Evolutionary conservation across 2,797 vertebrate species (phyloP).

Genomic region (Bradypodion pumilum): DNA sequence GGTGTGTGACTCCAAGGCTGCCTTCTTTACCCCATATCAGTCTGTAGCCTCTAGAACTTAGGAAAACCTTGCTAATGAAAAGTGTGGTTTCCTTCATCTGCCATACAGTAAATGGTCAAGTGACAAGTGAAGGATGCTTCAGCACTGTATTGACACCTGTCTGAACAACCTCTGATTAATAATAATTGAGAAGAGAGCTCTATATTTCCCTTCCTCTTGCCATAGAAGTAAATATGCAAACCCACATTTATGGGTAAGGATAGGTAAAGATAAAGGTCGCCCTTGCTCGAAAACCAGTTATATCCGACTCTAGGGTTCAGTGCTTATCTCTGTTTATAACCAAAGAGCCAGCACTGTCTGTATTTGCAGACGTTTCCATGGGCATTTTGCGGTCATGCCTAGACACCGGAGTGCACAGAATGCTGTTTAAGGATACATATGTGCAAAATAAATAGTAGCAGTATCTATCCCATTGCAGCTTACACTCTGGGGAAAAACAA

Average conservation of each 20-base stretch:
- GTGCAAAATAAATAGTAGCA: too few species aligned
- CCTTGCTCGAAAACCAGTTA: too few species aligned
- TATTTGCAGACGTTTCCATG: too few species aligned
- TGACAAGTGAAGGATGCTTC: neutral
- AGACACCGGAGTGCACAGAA: too few species aligned
- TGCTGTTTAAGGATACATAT: too few species aligned
- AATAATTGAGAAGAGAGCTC: neutral
- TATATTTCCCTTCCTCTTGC: neutral
- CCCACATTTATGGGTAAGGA: neutral
- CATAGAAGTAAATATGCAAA: neutral
- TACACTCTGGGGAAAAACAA: too few species aligned
- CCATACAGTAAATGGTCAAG: neutral
- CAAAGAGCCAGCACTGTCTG: too few species aligned
- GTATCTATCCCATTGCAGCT: too few species aligned
- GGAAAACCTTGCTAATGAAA: slow-evolving; percentile 19
- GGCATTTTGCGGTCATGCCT: too few species aligned
- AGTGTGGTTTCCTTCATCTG: slow-evolving; percentile 14
- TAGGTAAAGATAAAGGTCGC: too few species aligned
- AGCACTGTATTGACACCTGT: neutral
- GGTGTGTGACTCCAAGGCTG: slow-evolving; percentile 30
- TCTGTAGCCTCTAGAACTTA: slow-evolving; percentile 13
- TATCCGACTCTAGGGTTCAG: too few species aligned
- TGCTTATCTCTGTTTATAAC: too few species aligned
- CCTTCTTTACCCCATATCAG: slow-evolving; percentile 15
- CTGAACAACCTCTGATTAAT: neutral